A percentile compares a stretch with the other conserved stretches of the same genome.
phyloP scores from a whole-genome alignment of 2,797 vertebrate genomes.

The Hydrophis major region DNA sequence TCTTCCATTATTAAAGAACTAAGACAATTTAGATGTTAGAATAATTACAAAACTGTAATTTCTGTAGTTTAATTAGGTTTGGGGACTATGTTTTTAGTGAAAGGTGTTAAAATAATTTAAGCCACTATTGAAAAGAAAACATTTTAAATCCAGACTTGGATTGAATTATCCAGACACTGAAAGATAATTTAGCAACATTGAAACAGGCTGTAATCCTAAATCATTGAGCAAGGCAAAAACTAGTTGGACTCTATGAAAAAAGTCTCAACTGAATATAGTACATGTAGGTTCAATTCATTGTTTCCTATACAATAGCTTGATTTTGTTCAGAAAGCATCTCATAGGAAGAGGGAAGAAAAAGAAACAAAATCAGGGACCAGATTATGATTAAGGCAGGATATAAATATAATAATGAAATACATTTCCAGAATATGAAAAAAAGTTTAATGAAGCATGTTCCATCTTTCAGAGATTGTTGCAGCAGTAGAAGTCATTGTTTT shows the following conservation, averaged over 20 bases:
- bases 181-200: neutral
- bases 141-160: neutral
- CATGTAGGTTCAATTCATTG: too few relatives aligned
- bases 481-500: too few relatives aligned
- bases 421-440: neutral
- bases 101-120: neutral
- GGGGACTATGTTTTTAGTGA: neutral
- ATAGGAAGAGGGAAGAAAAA: neutral
- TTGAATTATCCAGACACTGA: neutral
- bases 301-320: too few relatives aligned
- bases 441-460: neutral
- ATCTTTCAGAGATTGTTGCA: too few relatives aligned
- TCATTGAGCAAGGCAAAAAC: too few relatives aligned
- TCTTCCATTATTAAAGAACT: slow-evolving; percentile 4
- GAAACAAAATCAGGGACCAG: neutral
- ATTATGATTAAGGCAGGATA: neutral
- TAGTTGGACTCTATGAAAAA: too few relatives aligned
- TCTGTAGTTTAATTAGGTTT: slow-evolving; percentile 11
- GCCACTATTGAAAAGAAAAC: neutral
- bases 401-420: neutral
- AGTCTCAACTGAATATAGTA: too few relatives aligned
- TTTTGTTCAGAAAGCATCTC: neutral
- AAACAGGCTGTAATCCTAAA: neutral
- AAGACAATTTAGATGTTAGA: neutral
- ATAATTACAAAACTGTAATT: slow-evolving; percentile 5